These are phyloP conservation scores for Rhodophaea formosa DNA, from an alignment of 2,888 invertebrate genomes.

Conservation along the genomic window DNA sequence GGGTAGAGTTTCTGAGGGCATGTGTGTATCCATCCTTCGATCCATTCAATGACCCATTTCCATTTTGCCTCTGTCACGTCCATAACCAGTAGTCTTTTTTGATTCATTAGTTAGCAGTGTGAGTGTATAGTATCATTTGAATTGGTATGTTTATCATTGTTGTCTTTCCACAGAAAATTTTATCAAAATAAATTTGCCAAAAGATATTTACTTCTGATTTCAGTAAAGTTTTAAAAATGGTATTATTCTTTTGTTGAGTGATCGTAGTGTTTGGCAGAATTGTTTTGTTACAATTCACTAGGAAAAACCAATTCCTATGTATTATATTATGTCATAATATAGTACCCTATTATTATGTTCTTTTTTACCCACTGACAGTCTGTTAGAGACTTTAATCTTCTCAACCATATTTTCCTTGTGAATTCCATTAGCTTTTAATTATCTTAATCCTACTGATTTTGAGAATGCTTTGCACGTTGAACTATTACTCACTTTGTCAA, in stretches of 20 bases:
- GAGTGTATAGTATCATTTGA: constrained; percentile 56
- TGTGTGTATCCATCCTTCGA: constrained; percentile 47
- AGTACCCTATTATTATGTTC: not conserved
- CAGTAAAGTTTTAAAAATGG: not conserved
- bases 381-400: not conserved
- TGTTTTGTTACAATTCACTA: constrained; percentile 26
- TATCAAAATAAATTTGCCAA: constrained; percentile 22
- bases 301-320: constrained; percentile 20
- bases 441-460: not conserved
- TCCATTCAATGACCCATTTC: constrained; percentile 42
- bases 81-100: constrained; percentile 64
- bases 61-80: constrained; percentile 43
- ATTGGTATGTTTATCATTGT: constrained; percentile 50
- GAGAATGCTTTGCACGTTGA: constrained; percentile 3
- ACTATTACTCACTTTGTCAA: not conserved
- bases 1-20: constrained; percentile 45
- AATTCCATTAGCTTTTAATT: not conserved
- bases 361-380: not conserved
- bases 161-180: constrained; percentile 61
- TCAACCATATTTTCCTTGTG: constrained; percentile 5
- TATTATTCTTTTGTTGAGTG: not conserved
- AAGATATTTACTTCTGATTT: constrained; percentile 10
- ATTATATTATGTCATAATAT: not conserved
- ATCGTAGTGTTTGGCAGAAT: constrained; percentile 17
- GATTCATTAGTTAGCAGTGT: constrained; percentile 66